Evolutionary conservation across 2,888 invertebrate genomes (phyloP), one percentile per base, ranked within the genome.

Genomic region (Clivina fossor): DNA sequence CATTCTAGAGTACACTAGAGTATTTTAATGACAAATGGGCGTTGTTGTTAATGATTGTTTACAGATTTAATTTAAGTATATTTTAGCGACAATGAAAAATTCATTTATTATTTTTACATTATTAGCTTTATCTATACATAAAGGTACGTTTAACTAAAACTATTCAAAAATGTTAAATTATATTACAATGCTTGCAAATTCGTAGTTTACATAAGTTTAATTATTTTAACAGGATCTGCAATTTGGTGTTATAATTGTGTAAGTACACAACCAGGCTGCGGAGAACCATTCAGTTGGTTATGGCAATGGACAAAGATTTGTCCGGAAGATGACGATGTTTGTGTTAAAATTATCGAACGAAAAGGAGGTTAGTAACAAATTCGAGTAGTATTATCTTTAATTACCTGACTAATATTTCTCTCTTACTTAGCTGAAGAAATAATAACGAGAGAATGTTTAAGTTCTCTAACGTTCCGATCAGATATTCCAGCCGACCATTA

Each of bases 401-500:
- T 44, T 50, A 7, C 15, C 11, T 15, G 18, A 40, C 54, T 35
- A 33, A 47, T 8, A 44, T 48, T 41, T 30, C 7, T 2, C 38
- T 57, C 57, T 30, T 60, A 75, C 72, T 57, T 73, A 92, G 93
- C 87, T 18, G 83, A 87, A 68, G 81, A 83, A 66, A 79, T 88
- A 0, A 88, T 93, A 38, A 93, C 90, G 0, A 78, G 94, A 63
- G 89, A 91, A 63, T 94, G 94, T 69, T 72, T 93, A 35, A 93
- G 93, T 68, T 82, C 86, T 30, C 76, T 93, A 56, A 80, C 81
- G 68, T 82, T 89, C 63, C 79, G 93, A 49, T 89, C 86, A 2
- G 94, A 94, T 66, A 88, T 94, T 64, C 93, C 93, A 4, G 90
- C 93, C 0, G 93, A 94, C 70, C 88, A 86, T 57, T 94, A 93